Conservation (phyloP, 2,888 invertebrate species). For the Chalcosyrphus nemorum region DNA sequence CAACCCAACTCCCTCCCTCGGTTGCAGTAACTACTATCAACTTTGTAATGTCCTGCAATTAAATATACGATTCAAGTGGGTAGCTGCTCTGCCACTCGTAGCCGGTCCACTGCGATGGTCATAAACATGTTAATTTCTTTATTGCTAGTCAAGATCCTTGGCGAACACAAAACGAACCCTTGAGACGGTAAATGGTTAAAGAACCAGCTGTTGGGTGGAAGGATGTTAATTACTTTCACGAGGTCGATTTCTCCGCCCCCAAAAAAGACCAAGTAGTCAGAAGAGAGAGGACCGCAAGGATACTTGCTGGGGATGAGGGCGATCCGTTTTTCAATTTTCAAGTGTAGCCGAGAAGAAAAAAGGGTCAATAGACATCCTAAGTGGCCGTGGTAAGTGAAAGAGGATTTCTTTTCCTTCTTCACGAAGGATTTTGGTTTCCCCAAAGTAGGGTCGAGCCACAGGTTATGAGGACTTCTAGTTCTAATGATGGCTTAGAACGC, state of each 20-base stretch:
- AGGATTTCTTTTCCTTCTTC: not conserved
- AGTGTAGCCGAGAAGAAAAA: conserved; percentile 29
- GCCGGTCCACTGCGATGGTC: conserved; percentile 57
- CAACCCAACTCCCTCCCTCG: no score
- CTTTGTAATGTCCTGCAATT: conserved; percentile 72
- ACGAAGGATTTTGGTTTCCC: conserved; percentile 18
- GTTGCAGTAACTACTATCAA: conserved; percentile 64
- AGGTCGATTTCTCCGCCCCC: conserved; percentile 55
- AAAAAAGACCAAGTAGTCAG: conserved; percentile 36
- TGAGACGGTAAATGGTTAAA: conserved; percentile 49
- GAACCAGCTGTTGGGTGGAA: conserved; percentile 49
- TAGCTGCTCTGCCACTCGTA: conserved; percentile 4
- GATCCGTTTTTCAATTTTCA: conserved; percentile 9
- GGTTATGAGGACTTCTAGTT: not conserved
- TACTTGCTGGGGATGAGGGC: conserved; percentile 7
- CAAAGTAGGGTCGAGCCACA: not conserved
- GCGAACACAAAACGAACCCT: conserved; percentile 62
- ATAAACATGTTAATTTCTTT: conserved; percentile 73
- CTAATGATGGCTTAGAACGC: not conserved
- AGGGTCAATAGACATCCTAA: conserved; percentile 30
- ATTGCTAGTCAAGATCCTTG: conserved; percentile 70
- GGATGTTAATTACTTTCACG: conserved; percentile 67
- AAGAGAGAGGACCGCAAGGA: conserved; percentile 32
- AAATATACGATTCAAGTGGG: conserved; percentile 67
- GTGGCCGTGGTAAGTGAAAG: not conserved